Evolutionary conservation across 2,797 vertebrate genomes (phyloP), one percentile per base, ranked within the genome.

Genomic region (Cetoscarus ocellatus): DNA sequence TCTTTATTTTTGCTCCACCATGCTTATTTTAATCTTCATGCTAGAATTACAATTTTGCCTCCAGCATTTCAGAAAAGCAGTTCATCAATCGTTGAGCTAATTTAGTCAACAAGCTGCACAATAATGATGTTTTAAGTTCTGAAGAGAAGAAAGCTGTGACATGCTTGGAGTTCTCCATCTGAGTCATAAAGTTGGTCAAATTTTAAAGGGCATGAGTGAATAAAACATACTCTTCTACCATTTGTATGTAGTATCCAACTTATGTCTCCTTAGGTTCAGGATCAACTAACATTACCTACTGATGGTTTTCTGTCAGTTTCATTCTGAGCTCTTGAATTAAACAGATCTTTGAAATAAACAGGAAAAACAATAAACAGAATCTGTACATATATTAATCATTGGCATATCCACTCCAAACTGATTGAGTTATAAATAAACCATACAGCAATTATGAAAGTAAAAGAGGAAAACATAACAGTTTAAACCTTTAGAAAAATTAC

Each of bases 311-410:
- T 27, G 62, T 13, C 12, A 1, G 7, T 43, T 52, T 67, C 1
- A 27, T 66, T 70, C 38, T 18, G 62, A 67, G 57, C 44, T 49
- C 67, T 64, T 7, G 59, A 14, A 68, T 64, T 7, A 61, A 14
- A 68, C 48, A 35, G 53, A 67, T 70, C 19, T 48, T 0, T 67
- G 52, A 8, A 35, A 49, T 12, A 51, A 67, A 65, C n/a, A 35
- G 47, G 12, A 68, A 52, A 66, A 68, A 40, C 10, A 45, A 66
- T 9, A 39, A 7, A 68, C 42, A 17, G n/a, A 27, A 27, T 27
- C 27, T 27, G 38, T 35, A 62, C 36, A 73, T 0, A 34, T 49
- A 19, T 61, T 54, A 38, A 63, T 60, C 48, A 34, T 47, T 63
- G 35, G 50, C 42, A 48, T 60, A 43, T 42, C 54, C 18, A 67